phyloP scores from a whole-genome alignment of 2,113 vertebrate species.

The Nerophis lumbriciformis region DNA sequence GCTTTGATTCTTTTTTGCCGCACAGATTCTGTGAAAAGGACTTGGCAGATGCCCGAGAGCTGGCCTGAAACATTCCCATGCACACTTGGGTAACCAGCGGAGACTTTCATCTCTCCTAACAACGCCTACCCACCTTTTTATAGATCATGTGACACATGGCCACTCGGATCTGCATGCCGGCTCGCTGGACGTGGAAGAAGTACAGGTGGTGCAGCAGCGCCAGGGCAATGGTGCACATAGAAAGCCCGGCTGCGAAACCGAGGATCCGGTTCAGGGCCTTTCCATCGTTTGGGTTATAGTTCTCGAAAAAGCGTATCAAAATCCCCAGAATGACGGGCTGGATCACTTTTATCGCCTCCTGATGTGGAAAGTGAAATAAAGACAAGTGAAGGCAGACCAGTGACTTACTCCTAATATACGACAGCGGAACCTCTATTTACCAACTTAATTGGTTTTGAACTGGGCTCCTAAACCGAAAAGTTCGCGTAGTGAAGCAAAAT shows the following conservation, averaged over 20 bases:
- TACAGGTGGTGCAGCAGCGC: constrained; percentile 82
- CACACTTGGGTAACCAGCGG: not conserved
- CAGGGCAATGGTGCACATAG: constrained; percentile 69
- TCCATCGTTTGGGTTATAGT: constrained; percentile 35
- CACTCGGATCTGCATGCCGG: constrained; percentile 85
- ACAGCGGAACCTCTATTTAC: too few relatives aligned
- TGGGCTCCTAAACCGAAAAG: too few relatives aligned
- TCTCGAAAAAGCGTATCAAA: constrained; percentile 83
- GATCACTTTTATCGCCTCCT: constrained; percentile 81
- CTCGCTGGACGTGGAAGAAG: constrained; percentile 83
- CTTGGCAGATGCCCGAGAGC: not conserved
- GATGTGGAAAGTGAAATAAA: constrained; percentile 8
- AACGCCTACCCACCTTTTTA: constrained; percentile 75
- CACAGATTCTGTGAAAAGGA: not conserved
- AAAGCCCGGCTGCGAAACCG: constrained; percentile 69
- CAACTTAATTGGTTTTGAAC: too few relatives aligned
- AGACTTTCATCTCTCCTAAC: not conserved
- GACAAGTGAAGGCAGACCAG: not conserved
- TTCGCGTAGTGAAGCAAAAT: too few relatives aligned
- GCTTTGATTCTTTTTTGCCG: too few relatives aligned
- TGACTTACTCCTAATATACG: not conserved
- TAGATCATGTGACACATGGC: constrained; percentile 96
- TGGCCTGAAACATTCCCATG: not conserved
- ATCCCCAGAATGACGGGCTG: constrained; percentile 85
- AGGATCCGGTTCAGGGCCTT: constrained; percentile 59